Evolutionary conservation across 2,888 invertebrate genomes (phyloP), one percentile per base, ranked within the genome.

Genomic region (Conus canariensis): DNA sequence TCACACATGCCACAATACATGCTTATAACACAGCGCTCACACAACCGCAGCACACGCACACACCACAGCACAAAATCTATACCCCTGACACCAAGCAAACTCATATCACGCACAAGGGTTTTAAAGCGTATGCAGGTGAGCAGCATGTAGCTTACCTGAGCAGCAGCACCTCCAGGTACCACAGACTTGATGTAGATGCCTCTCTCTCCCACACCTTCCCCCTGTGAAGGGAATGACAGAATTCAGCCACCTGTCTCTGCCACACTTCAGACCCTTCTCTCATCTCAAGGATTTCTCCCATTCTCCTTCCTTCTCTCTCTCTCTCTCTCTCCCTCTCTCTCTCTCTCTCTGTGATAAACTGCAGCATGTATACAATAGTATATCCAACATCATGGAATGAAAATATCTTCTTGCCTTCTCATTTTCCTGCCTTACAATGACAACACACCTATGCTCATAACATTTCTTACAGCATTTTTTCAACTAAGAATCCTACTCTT

Each of bases 141-240:
- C 3, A 45, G 7, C 64, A 10, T 6, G 64, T 7, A 6, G 95
- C 95, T 95, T 94, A 97, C 97, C 94, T 95, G 92, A 92, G 96
- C 96, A 80, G 97, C 97, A 85, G 97, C 97, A 12, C 97, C 97
- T 58, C 96, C 99, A 91, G 98, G 98, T 74, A 99, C 99, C 60
- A 99, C 99, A 45, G 99, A 99, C 97, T 99, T 99, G 93, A 99
- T 99, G 97, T 99, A 99, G 96, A 99, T 99, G 86, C 99, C 99
- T 92, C 99, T 97, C 94, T 98, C 97, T 94, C 97, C 97, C 95
- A 98, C 98, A 8, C 98, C 98, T 88, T 98, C 97, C 58, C 98
- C 98, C 97, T 97, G 95, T 25, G 58, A 80, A 8, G 64, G 16
- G 64, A 64, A n/a, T 19, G n/a, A n/a, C 16, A n/a, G 74, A n/a